Evolutionary conservation across 2,113 vertebrate genomes (phyloP).

Genomic region (Pipra filicauda): DNA sequence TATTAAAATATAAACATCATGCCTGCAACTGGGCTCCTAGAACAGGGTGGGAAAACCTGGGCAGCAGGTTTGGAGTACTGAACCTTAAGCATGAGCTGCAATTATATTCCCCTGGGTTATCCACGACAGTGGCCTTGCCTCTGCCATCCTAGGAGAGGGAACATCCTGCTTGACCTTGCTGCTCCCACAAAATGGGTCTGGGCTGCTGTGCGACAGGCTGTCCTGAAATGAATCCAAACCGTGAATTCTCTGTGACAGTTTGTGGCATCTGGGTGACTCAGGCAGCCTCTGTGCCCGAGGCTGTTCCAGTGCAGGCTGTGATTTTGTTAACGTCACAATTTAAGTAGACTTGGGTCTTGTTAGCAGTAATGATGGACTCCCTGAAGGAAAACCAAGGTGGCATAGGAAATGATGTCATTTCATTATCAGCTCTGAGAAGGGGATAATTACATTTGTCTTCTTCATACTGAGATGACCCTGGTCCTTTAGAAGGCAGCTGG

Average conservation of each 20-base stretch:
- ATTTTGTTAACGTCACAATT: slow-evolving; percentile 27
- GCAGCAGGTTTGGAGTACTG: background rate
- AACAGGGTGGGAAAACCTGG: background rate
- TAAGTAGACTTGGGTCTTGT: background rate
- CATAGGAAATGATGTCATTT: slow-evolving; percentile 16
- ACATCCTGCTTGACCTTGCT: background rate
- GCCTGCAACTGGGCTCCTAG: background rate
- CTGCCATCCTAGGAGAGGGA: background rate
- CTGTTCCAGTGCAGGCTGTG: background rate
- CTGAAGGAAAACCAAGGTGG: slow-evolving; percentile 9
- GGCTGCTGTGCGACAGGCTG: background rate
- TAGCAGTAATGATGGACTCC: background rate
- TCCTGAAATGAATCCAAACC: background rate
- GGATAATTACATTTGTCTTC: background rate
- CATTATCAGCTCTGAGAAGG: background rate
- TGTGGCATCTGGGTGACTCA: slow-evolving; percentile 44
- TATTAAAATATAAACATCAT: background rate
- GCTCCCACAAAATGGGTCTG: background rate
- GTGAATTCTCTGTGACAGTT: slow-evolving; percentile 8
- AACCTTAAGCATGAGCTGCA: background rate
- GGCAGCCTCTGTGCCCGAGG: background rate
- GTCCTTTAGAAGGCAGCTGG: slow-evolving; percentile 1
- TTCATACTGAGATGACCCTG: background rate
- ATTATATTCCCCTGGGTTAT: background rate
- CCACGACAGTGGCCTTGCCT: background rate